Percentiles rank a stretch among this genome's conserved stretches.
Evolutionary conservation across 2,888 invertebrate genomes (phyloP).

Genomic region (Drosophila recens): DNA sequence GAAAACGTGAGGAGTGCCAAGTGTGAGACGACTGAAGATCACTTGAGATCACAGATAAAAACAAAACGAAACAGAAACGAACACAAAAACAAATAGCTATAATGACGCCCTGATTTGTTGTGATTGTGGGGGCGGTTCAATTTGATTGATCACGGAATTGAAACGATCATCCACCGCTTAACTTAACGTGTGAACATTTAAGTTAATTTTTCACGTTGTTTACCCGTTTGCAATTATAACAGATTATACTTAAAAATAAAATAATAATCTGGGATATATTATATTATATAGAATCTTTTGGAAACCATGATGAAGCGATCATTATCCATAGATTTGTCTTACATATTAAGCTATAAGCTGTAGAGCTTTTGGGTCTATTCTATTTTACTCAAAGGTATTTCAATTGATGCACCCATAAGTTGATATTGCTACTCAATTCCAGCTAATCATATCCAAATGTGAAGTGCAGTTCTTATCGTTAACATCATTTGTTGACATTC

Average conservation of each 20-base stretch:
- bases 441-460: not conserved
- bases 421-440: not conserved
- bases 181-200: slow-evolving; percentile 1
- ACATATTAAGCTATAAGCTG: no score
- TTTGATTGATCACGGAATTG: slow-evolving; percentile 51
- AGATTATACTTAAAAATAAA: not conserved
- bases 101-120: slow-evolving; percentile 14
- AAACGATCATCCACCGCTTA: slow-evolving; percentile 34
- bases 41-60: slow-evolving; percentile 43
- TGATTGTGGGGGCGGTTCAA: slow-evolving; percentile 49
- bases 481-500: slow-evolving; percentile 31
- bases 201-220: slow-evolving; percentile 1
- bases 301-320: no score
- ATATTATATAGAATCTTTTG: not conserved
- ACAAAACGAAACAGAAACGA: slow-evolving; percentile 20
- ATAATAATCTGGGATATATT: not conserved
- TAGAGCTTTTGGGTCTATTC: no score
- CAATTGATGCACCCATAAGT: not conserved
- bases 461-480: not conserved
- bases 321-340: no score
- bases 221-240: not conserved
- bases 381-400: no score
- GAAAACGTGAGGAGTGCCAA: slow-evolving; percentile 32
- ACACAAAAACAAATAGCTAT: slow-evolving; percentile 19
- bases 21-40: slow-evolving; percentile 37